Conservation (phyloP, 1,140 invertebrate species). For the Drosophila pruinosa region DNA sequence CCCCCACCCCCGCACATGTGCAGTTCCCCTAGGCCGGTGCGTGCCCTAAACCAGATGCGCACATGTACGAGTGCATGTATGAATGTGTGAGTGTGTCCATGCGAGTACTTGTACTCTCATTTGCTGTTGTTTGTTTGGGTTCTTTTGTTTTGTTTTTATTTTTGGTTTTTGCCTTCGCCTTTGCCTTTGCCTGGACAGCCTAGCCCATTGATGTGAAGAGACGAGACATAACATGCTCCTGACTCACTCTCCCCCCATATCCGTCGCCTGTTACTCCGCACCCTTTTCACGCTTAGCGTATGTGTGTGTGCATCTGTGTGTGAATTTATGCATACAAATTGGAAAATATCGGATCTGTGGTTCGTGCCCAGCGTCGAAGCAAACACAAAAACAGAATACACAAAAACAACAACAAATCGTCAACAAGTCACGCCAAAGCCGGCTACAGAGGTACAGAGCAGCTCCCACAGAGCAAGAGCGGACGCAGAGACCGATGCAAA, state of each 20-base stretch:
- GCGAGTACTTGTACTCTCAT: constrained; percentile 4
- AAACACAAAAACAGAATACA: constrained; percentile 39
- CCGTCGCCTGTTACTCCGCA: neutral
- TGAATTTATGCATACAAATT: constrained; percentile 80
- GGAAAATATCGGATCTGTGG: constrained; percentile 81
- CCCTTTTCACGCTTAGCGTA: neutral
- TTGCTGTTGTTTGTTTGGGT: constrained; percentile 33
- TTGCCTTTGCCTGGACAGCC: constrained; percentile 59
- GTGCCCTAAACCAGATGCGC: constrained; percentile 71
- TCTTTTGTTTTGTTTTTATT: constrained; percentile 38
- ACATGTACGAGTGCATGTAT: constrained; percentile 44
- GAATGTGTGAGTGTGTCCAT: neutral
- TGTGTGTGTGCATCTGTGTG: constrained; percentile 53
- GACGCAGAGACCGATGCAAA: constrained; percentile 14
- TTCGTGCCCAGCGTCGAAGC: constrained; percentile 69
- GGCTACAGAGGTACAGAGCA: constrained; percentile 52
- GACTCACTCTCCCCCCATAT: neutral
- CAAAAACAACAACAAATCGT: constrained; percentile 64
- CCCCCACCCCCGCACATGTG: constrained; percentile 41
- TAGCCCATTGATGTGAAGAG: constrained; percentile 22
- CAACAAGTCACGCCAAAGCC: constrained; percentile 79
- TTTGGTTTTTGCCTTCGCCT: constrained; percentile 8
- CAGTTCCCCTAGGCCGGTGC: neutral
- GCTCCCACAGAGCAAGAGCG: constrained; percentile 3
- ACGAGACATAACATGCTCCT: constrained; percentile 3